Evolutionary conservation across 2,113 vertebrate species (phyloP).

Genomic region (Tonatia bakeri): DNA sequence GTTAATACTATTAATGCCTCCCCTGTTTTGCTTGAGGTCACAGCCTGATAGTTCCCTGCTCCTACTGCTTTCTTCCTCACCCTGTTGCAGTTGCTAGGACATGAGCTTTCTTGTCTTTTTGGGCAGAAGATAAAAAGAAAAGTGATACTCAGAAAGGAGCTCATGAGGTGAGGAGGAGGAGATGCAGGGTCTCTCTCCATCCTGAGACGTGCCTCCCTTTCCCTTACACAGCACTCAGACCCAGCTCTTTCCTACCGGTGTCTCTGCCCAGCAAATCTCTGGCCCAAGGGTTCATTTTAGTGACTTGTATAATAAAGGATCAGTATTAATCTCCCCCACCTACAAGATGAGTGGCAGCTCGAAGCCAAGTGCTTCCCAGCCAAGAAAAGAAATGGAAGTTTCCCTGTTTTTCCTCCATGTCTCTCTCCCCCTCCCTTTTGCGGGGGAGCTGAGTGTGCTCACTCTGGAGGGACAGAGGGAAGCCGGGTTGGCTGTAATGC

Average conservation of each 20-base stretch:
- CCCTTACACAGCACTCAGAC: not conserved
- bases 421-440: conserved; percentile 39
- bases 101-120: not conserved
- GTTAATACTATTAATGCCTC: not conserved
- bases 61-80: not conserved
- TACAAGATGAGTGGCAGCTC: not conserved
- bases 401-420: not conserved
- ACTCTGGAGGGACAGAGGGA: conserved; percentile 61
- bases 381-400: conserved; percentile 42
- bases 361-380: conserved; percentile 20
- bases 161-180: not conserved
- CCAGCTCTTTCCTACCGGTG: not conserved
- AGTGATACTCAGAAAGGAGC: not conserved
- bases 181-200: not conserved
- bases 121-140: not conserved
- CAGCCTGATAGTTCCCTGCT: not conserved
- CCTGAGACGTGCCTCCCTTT: not conserved
- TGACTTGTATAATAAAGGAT: conserved; percentile 15
- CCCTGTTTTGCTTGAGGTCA: not conserved
- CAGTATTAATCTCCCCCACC: conserved; percentile 31
- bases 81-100: not conserved
- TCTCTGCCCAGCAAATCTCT: not conserved
- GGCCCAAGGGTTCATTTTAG: conserved; percentile 22
- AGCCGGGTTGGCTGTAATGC: conserved; percentile 53
- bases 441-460: conserved; percentile 40